Evolutionary conservation across 2,113 vertebrate species (phyloP), one percentile per base, ranked within the genome.

Genomic region (Coptodon bakossiorum): DNA sequence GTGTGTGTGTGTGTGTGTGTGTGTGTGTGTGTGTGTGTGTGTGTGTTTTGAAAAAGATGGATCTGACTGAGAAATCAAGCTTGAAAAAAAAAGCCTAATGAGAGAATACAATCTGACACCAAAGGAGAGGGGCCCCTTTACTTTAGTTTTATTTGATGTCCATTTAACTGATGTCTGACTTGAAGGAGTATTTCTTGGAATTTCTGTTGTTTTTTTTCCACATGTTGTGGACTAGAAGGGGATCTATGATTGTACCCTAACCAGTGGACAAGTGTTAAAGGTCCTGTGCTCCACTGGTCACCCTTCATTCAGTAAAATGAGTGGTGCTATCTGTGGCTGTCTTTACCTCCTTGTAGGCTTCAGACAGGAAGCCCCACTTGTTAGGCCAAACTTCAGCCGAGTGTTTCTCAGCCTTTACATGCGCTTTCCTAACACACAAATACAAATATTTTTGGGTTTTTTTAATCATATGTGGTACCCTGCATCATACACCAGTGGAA

Each of bases 301-400:
- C 71, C 22, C 4, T 50, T 50, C 16, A 36, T 24, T 54, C 19
- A 80, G 11, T 54, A 53, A 54, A 36, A 80, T 10, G 2, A 36
- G 19, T 54, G 76, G 19, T 38, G 54, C 38, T 73, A 31, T n/a
- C 5, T 71, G 80, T 45, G 13, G 40, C 13, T 79, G 12, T 61
- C 12, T 29, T 1, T 92, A 96, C 95, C 94, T 96, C 90, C n/a
- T 85, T 85, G 84, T 93, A 95, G 27, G 54, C 81, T 4, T 93
- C 92, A 1, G 83, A 88, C 36, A 96, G 87, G 83, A 93, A 94
- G 5, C 95, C 95, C 95, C 95, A 96, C 57, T 92, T 96, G 3
- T 84, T 92, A 27, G 94, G 91, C 94, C 95, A 96, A 6, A 66
- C 48, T 24, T 93, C 66, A 7, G 90, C 92, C 1, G 88, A 94